A percentile compares a stretch with the other conserved stretches of the same genome.
These are phyloP conservation scores for Phymatocera aterrima DNA, from an alignment of 2,888 invertebrate species.

Conservation along the genomic window DNA sequence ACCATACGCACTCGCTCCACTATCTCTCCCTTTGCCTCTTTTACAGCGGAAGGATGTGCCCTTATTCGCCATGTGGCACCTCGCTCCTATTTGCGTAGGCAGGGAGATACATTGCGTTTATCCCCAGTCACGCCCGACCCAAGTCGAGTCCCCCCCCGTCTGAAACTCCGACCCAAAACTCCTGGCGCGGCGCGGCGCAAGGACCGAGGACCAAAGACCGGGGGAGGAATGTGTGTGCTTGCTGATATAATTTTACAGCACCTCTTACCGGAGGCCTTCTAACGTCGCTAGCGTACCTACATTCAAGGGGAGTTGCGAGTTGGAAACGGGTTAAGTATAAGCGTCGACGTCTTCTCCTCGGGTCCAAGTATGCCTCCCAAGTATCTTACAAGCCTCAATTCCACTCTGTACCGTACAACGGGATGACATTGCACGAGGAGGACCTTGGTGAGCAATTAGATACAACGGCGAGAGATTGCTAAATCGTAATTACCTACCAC, in stretches of 20 bases:
- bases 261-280: slow-evolving; percentile 36
- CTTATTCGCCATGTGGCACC: slow-evolving; percentile 60
- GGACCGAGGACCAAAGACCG: slow-evolving; percentile 4
- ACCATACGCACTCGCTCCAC: slow-evolving; percentile 21
- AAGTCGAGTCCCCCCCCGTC: slow-evolving; percentile 27
- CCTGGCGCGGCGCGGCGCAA: not conserved
- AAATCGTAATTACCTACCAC: not conserved
- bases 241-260: slow-evolving; percentile 45
- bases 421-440: slow-evolving; percentile 22
- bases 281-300: slow-evolving; percentile 15
- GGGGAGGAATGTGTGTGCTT: slow-evolving; percentile 42
- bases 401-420: not conserved
- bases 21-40: slow-evolving; percentile 5
- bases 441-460: slow-evolving; percentile 5
- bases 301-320: slow-evolving; percentile 40
- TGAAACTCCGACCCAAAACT: slow-evolving; percentile 12
- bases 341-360: slow-evolving; percentile 20
- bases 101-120: slow-evolving; percentile 44
- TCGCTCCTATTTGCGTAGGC: slow-evolving; percentile 60
- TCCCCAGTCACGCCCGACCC: slow-evolving; percentile 42
- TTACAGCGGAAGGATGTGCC: slow-evolving; percentile 56
- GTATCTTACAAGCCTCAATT: slow-evolving; percentile 17
- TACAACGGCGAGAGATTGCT: not conserved
- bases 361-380: slow-evolving; percentile 1
- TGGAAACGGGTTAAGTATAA: slow-evolving; percentile 36